A percentile compares a stretch with the other conserved stretches of the same genome.
Evolutionary conservation across 1,140 invertebrate species (phyloP).

Genomic region (Drosophila oshimai): DNA sequence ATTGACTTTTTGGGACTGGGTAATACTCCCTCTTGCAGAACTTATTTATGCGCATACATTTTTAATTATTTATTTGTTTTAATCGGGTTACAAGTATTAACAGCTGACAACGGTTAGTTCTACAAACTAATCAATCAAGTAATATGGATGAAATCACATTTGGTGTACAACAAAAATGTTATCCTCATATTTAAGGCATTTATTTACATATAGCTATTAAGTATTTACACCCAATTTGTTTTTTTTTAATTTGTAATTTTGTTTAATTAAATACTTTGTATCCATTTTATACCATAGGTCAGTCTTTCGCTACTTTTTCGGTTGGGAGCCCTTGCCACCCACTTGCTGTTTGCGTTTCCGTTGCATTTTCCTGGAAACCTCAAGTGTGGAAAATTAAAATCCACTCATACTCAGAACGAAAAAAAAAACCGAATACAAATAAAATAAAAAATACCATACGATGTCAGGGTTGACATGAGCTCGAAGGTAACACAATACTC

Average conservation of each 20-base stretch:
- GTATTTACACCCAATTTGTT: too few species aligned
- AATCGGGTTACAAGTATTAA: too few species aligned
- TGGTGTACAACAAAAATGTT: too few species aligned
- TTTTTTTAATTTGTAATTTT: conserved; percentile 1
- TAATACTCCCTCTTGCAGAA: neutral
- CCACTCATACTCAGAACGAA: conserved; percentile 20
- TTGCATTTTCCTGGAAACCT: conserved; percentile 57
- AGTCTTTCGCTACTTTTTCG: neutral
- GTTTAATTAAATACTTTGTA: too few species aligned
- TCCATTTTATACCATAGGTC: neutral
- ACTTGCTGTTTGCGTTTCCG: conserved; percentile 66
- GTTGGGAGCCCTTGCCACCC: conserved; percentile 54
- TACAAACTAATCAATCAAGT: too few species aligned
- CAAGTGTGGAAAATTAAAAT: conserved; percentile 70
- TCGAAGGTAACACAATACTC: conserved; percentile 67
- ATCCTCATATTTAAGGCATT: too few species aligned
- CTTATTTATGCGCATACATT: too few species aligned
- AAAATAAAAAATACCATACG: neutral
- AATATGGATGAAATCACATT: too few species aligned
- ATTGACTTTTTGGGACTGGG: conserved; percentile 55
- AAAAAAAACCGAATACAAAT: neutral
- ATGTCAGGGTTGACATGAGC: conserved; percentile 44
- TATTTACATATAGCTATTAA: too few species aligned
- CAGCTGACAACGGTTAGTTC: too few species aligned
- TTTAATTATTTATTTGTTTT: too few species aligned